phyloP scores from a whole-genome alignment of 2,797 vertebrate genomes.

The Pempheris klunzingeri region DNA sequence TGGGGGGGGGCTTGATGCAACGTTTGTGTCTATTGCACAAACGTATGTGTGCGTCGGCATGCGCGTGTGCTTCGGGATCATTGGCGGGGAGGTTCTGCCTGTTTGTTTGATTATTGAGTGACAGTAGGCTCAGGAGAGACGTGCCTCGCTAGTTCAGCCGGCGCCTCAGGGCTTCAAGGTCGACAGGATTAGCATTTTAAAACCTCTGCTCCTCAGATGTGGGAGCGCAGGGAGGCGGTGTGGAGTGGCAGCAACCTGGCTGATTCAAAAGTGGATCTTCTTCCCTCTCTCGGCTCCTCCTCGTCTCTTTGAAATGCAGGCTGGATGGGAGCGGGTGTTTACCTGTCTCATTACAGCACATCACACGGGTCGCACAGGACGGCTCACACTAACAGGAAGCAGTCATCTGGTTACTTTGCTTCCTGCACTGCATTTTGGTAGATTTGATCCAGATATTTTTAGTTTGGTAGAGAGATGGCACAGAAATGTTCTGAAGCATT shows the following conservation, averaged over 20 bases:
- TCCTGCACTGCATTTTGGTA: neutral
- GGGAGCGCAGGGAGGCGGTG: constrained; percentile 23
- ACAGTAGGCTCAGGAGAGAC: constrained; percentile 69
- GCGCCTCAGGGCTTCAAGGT: constrained; percentile 72
- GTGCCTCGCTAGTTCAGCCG: constrained; percentile 49
- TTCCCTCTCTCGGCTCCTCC: constrained; percentile 37
- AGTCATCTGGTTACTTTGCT: accelerated
- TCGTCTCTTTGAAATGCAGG: constrained; percentile 36
- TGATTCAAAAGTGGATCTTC: constrained; percentile 40
- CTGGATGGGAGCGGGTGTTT: constrained; percentile 8
- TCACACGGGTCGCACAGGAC: constrained; percentile 12
- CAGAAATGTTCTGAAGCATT: neutral
- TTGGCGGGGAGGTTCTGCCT: constrained; percentile 48
- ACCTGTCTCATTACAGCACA: constrained; percentile 41
- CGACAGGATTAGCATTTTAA: constrained; percentile 72
- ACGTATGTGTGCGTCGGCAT: constrained; percentile 3
- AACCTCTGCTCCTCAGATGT: constrained; percentile 57
- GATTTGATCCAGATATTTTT: constrained; percentile 2
- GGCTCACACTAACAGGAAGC: neutral
- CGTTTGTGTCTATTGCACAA: constrained; percentile 3
- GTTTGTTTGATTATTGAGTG: constrained; percentile 72
- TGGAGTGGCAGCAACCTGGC: constrained; percentile 40
- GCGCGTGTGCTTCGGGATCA: constrained; percentile 19
- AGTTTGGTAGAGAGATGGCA: neutral
- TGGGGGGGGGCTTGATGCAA: constrained; percentile 39